Base-by-base conservation (phyloP, 1,140 invertebrate species). In the Maniola jurtina region DNA sequence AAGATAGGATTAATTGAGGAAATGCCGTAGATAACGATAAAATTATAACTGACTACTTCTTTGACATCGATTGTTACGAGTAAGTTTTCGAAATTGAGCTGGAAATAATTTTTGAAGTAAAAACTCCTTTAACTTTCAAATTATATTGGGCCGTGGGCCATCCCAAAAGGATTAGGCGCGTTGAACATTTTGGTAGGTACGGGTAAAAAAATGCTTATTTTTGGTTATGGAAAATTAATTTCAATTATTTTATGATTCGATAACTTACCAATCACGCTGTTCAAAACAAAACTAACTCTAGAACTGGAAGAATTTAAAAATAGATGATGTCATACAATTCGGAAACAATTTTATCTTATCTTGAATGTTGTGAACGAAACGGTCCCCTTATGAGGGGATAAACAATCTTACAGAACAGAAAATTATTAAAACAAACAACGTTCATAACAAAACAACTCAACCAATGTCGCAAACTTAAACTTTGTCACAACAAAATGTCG, bases 1-100 rank as follows among this genome's bases (percentile, higher is more conserved):
- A 57, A 84, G 84, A 87, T 89, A 83, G 82, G 82, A 88, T 88
- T 88, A 88, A 88, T 90, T 88, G 85, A 80, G 85, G 86, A 88
- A 88, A 90, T 86, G 80, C 79, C 83, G 75, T 71, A 77, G 82
- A 83, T 84, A 85, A 86, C 84, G 79, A 79, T 72, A 58, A 73
- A 81, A 76, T 81, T 88, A 88, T 86, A 86, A 84, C 84, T 82
- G 15, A n/a, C 16, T 50, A 16, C 15, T 50, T 15, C 10, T 6
- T 11, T 11, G 42, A 45, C 9, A 45, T 45, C 42, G 42, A 45
- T n/a, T 45, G 5, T 6, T n/a, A n/a, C n/a, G n/a, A n/a, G n/a
- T n/a, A 5, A 45, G 13, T 45, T 45, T 11, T 45, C 5, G 42
- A 45, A 6, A 45, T 45, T 45, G 42, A 2, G 13, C 42, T 45